A percentile compares a stretch with the other conserved stretches of the same genome.
These are phyloP conservation scores for Xanthorhoe spadicearia DNA, from an alignment of 2,888 invertebrate genomes.

Conservation along the genomic window DNA sequence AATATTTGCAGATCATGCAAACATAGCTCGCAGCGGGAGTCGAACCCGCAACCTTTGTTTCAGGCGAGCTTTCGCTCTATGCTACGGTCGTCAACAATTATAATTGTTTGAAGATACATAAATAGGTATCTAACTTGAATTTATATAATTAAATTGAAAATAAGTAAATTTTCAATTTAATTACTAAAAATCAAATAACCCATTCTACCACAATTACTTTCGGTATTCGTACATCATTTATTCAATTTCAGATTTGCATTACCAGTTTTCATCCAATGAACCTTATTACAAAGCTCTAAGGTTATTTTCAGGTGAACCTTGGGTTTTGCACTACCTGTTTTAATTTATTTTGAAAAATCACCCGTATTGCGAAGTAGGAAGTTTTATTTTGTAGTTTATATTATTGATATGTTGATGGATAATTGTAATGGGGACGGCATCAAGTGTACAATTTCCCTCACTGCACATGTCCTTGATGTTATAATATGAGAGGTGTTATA, in stretches of 20 bases:
- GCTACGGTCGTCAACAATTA: no score
- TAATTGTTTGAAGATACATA: no score
- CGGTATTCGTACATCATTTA: slow-evolving; percentile 45
- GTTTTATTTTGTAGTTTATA: slow-evolving; percentile 9
- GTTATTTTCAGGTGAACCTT: background rate
- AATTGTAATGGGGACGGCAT: slow-evolving; percentile 57
- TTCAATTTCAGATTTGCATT: slow-evolving; percentile 56
- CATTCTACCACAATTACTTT: background rate
- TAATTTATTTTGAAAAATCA: slow-evolving; percentile 37
- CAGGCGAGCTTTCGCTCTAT: no score
- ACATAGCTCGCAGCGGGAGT: no score
- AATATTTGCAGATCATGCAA: no score
- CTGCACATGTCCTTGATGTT: slow-evolving; percentile 22
- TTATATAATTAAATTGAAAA: no score
- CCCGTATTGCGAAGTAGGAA: slow-evolving; percentile 33
- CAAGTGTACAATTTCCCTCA: slow-evolving; percentile 66
- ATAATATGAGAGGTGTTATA: background rate
- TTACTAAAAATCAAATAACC: background rate
- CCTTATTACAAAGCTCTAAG: slow-evolving; percentile 4
- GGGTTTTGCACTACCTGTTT: slow-evolving; percentile 5
- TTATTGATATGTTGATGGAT: slow-evolving; percentile 40
- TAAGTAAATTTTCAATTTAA: background rate
- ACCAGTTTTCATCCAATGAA: slow-evolving; percentile 34
- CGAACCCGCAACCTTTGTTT: no score
- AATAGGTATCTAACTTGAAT: no score